Conservation (phyloP, 92 coral and sea anemone genomes). For the Epizoanthus illoricatus region DNA sequence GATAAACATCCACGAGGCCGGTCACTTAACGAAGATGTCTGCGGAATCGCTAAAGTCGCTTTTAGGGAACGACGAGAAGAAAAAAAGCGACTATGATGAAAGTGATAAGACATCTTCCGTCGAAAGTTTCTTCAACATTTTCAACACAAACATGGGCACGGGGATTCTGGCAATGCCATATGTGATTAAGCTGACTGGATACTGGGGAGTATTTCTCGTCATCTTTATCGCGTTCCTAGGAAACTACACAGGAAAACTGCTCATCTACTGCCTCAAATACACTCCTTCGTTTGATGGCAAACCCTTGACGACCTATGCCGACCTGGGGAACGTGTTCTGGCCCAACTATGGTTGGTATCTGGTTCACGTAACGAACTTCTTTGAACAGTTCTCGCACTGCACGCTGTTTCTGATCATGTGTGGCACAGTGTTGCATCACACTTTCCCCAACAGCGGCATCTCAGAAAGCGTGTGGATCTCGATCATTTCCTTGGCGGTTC, state of each 20-base stretch:
- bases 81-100: constrained; percentile 36
- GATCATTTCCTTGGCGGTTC: constrained; percentile 73
- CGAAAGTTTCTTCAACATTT: constrained; percentile 83
- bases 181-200: constrained; percentile 80
- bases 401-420: constrained; percentile 88
- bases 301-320: constrained; percentile 75
- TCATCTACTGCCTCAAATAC: constrained; percentile 82
- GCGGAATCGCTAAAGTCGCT: constrained; percentile 45
- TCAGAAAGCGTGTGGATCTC: constrained; percentile 89
- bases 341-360: constrained; percentile 82
- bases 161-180: constrained; percentile 92
- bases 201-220: constrained; percentile 84
- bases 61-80: constrained; percentile 33
- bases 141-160: constrained; percentile 91
- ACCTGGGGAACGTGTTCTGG: constrained; percentile 88
- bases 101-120: constrained; percentile 69
- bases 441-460: constrained; percentile 85
- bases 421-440: constrained; percentile 87
- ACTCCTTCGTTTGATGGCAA: constrained; percentile 74
- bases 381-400: constrained; percentile 90
- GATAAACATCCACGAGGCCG: neutral
- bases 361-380: constrained; percentile 86
- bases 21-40: constrained; percentile 7
- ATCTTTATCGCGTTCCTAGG: constrained; percentile 75
- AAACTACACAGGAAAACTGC: constrained; percentile 85